A percentile compares a stretch with the other conserved stretches of the same genome.
Evolutionary conservation across 2,797 vertebrate genomes (phyloP).

Genomic region (Falco rusticolus): DNA sequence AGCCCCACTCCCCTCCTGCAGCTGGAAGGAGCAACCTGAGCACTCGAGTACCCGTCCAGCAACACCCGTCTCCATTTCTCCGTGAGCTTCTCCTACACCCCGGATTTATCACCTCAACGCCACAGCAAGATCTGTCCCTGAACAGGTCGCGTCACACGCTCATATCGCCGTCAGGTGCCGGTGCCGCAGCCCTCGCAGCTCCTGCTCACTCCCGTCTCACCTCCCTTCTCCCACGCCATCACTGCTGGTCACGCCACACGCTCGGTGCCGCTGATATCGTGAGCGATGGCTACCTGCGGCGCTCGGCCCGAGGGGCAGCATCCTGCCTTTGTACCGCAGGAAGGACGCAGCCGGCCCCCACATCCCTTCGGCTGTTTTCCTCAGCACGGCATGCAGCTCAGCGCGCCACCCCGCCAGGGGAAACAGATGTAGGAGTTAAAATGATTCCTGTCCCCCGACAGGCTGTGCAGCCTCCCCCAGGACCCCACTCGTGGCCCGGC

Average conservation of each 20-base stretch:
- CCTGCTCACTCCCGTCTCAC: fast-evolving
- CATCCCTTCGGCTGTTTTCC: neutral
- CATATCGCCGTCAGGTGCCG: fast-evolving
- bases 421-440: neutral
- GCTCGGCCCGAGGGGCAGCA: neutral
- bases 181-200: neutral
- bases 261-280: fast-evolving
- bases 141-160: fast-evolving
- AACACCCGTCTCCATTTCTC: neutral
- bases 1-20: neutral
- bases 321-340: constrained; percentile 8
- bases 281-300: neutral
- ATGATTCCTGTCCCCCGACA: fast-evolving
- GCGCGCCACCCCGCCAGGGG: neutral
- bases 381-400: fast-evolving
- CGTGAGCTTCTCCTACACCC: neutral
- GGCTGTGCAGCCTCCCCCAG: neutral
- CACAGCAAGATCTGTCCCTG: neutral
- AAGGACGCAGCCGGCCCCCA: neutral
- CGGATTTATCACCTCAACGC: fast-evolving
- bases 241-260: fast-evolving
- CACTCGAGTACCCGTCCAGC: fast-evolving
- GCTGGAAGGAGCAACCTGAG: neutral
- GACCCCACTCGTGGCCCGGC: fast-evolving
- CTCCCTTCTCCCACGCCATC: neutral